Conservation (phyloP, 2,888 invertebrate species). For the Caenorhabditis zanzibari region DNA sequence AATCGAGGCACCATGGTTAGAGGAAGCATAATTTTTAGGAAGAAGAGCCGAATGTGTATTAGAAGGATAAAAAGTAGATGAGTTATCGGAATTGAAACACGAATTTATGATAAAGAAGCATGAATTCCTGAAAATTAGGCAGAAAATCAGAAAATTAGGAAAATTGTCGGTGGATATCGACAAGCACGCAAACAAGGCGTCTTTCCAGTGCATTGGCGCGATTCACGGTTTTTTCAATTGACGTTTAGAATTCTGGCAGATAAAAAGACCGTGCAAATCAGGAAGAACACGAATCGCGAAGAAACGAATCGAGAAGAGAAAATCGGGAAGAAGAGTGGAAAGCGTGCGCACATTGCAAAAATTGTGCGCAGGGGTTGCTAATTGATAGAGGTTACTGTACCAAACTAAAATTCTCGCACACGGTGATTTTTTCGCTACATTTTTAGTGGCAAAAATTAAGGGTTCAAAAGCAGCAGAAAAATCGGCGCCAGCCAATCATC, state of each 20-base stretch:
- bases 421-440: too few relatives aligned
- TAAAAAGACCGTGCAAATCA: too few relatives aligned
- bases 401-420: too few relatives aligned
- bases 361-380: too few relatives aligned
- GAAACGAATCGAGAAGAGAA: too few relatives aligned
- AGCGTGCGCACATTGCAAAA: too few relatives aligned
- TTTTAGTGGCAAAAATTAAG: too few relatives aligned
- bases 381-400: too few relatives aligned
- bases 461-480: too few relatives aligned
- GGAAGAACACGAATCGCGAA: too few relatives aligned
- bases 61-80: neutral
- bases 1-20: neutral
- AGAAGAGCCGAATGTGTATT: neutral
- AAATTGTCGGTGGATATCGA: neutral
- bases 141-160: conserved; percentile 14
- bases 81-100: neutral
- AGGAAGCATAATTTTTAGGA: neutral
- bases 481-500: too few relatives aligned
- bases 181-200: conserved; percentile 14
- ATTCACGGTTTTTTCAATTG: neutral
- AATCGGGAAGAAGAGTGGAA: too few relatives aligned
- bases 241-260: conserved; percentile 1
- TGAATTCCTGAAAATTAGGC: neutral
- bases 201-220: conserved; percentile 3
- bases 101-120: neutral